phyloP scores from a whole-genome alignment of 2,797 vertebrate genomes.

The Danio aesculapii region DNA sequence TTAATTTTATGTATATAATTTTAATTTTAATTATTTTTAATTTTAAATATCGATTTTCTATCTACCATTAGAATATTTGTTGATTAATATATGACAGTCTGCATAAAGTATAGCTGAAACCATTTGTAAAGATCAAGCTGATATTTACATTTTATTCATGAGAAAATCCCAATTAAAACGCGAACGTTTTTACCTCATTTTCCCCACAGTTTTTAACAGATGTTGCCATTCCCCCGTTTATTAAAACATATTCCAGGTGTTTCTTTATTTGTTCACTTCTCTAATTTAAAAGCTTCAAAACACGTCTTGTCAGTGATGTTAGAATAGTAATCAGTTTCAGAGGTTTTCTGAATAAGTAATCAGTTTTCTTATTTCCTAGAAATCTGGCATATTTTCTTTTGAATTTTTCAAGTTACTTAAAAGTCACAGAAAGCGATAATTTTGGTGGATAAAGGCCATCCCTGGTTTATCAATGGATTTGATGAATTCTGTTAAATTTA shows the following conservation, averaged over 20 bases:
- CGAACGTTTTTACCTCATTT: background rate
- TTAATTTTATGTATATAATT: background rate
- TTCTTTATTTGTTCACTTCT: background rate
- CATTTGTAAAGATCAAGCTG: background rate
- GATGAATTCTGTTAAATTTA: too few species aligned
- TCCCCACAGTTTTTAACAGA: background rate
- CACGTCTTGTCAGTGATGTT: background rate
- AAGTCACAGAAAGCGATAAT: too few species aligned
- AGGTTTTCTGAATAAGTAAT: too few species aligned
- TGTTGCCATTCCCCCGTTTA: background rate
- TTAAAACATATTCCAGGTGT: background rate
- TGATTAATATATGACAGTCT: background rate
- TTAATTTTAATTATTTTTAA: too few species aligned
- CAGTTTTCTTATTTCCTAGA: background rate
- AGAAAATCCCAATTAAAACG: background rate
- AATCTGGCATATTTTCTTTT: background rate
- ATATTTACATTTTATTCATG: background rate
- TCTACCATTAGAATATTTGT: too few species aligned
- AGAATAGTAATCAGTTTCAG: background rate
- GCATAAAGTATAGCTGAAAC: background rate
- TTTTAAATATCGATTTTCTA: background rate
- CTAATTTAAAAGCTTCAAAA: background rate
- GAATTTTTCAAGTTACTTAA: too few species aligned
- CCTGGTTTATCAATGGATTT: too few species aligned
- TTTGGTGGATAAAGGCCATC: too few species aligned